These are phyloP conservation scores for Rhinoderma darwinii DNA, from an alignment of 2,113 vertebrate genomes.

Conservation along the genomic window DNA sequence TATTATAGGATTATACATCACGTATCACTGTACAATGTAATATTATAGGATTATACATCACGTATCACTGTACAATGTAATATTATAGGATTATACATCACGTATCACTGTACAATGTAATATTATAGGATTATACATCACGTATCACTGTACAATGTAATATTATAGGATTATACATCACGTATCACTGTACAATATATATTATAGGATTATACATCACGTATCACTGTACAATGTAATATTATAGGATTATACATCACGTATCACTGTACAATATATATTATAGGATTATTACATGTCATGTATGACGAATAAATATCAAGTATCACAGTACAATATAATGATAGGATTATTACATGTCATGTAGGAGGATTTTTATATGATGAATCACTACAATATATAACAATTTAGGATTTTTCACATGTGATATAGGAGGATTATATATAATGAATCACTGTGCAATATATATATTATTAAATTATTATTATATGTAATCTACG, in stretches of 20 bases:
- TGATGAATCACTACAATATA: neutral
- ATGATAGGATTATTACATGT: neutral
- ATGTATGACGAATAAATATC: no score
- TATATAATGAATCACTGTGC: neutral
- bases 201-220: neutral
- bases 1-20: no score
- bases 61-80: no score
- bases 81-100: no score
- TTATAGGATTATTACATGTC: no score
- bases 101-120: no score
- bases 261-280: neutral
- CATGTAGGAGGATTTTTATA: neutral
- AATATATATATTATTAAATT: no score
- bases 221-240: neutral
- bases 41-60: no score
- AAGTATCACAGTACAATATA: no score
- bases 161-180: neutral
- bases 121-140: neutral
- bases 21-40: no score
- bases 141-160: neutral
- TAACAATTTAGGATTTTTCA: neutral
- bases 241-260: neutral
- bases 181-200: neutral
- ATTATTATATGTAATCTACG: no score
- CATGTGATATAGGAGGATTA: neutral